These are phyloP conservation scores for Dynastes tityus DNA, from an alignment of 2,888 invertebrate genomes.

Conservation along the genomic window DNA sequence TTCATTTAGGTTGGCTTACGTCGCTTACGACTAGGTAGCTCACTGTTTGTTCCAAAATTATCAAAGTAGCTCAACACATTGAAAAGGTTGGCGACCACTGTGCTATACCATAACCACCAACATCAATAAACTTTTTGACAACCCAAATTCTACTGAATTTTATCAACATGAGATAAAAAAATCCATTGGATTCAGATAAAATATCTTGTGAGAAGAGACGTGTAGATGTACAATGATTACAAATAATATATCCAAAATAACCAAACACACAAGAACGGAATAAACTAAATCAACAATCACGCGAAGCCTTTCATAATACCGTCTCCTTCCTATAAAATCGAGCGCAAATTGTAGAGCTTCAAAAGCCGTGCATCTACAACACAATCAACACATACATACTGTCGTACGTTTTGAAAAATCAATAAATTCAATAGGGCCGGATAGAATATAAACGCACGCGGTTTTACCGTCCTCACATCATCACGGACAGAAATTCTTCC, in stretches of 20 bases:
- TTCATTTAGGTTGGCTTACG: no score
- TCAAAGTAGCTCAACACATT: no score
- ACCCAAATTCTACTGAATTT: no score
- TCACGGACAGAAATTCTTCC: constrained; percentile 15
- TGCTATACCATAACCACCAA: no score
- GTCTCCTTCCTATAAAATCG: background rate
- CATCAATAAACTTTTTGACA: no score
- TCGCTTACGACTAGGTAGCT: no score
- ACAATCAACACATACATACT: background rate
- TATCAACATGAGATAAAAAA: no score
- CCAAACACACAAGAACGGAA: constrained; percentile 29
- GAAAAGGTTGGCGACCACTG: no score
- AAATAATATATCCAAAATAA: constrained; percentile 13
- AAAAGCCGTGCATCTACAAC: background rate
- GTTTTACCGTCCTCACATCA: background rate
- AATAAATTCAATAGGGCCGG: constrained; percentile 40
- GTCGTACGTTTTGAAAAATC: constrained; percentile 30
- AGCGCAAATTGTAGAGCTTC: background rate
- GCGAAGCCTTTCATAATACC: constrained; percentile 22
- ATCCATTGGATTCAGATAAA: no score
- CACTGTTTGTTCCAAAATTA: no score
- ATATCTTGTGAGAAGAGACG: no score
- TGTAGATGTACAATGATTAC: background rate
- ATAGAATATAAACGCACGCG: constrained; percentile 11
- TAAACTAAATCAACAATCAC: constrained; percentile 45